Conservation (phyloP, 2,888 invertebrate species). For the Ophraella communa region DNA sequence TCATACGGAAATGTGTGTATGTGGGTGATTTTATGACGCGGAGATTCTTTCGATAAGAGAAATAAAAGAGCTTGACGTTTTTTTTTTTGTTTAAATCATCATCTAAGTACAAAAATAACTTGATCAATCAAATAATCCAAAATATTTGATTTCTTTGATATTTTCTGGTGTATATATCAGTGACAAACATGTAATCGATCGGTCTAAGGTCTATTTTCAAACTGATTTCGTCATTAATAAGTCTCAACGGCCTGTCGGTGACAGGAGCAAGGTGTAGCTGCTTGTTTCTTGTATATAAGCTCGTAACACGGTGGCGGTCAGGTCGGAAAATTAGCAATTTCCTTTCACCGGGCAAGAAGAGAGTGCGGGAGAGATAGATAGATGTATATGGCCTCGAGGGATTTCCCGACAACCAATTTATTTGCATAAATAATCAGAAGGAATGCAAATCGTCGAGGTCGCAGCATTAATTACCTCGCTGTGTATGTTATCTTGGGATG, state of each 20-base stretch:
- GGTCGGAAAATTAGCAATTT: slow-evolving; percentile 60
- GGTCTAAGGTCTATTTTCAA: not conserved
- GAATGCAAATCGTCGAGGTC: slow-evolving; percentile 60
- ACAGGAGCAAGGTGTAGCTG: slow-evolving; percentile 1
- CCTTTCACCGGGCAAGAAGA: slow-evolving; percentile 50
- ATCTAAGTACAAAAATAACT: too few relatives aligned
- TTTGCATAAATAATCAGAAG: slow-evolving; percentile 62
- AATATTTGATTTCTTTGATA: too few relatives aligned
- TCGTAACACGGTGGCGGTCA: slow-evolving; percentile 19
- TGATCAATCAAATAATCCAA: too few relatives aligned
- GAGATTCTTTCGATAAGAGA: slow-evolving; percentile 16
- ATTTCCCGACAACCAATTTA: slow-evolving; percentile 50
- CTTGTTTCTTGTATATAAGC: slow-evolving; percentile 9
- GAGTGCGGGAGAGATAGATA: slow-evolving; percentile 32
- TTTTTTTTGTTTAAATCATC: slow-evolving; percentile 10
- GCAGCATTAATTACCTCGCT: slow-evolving; percentile 60
- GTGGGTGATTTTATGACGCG: slow-evolving; percentile 16
- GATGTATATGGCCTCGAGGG: slow-evolving; percentile 48
- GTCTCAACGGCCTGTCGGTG: not conserved
- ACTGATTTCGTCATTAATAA: slow-evolving; percentile 5
- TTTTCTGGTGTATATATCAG: too few relatives aligned
- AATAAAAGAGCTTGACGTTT: slow-evolving; percentile 1
- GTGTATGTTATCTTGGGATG: slow-evolving; percentile 53
- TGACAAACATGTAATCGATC: too few relatives aligned
- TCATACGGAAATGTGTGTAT: slow-evolving; percentile 31